Conservation (phyloP, 2,888 invertebrate genomes). For the Aphidius colemani region DNA sequence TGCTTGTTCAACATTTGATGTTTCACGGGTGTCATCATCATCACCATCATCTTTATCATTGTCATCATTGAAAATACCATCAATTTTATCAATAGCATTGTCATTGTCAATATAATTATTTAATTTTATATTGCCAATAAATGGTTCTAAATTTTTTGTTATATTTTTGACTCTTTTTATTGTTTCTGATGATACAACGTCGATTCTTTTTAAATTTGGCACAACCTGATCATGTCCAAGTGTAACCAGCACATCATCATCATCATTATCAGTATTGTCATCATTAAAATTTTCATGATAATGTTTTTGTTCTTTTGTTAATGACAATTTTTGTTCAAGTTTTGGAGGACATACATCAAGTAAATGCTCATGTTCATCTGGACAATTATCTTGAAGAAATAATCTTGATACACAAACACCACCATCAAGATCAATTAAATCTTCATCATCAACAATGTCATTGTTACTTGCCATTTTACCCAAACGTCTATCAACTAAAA, state of each 20-base stretch:
- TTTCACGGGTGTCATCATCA: slow-evolving; percentile 23
- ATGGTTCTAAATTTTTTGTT: slow-evolving; percentile 54
- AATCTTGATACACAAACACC: slow-evolving; percentile 41
- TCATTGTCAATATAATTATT: slow-evolving; percentile 37
- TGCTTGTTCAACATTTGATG: slow-evolving; percentile 38
- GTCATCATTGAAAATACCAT: neutral
- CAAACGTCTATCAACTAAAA: slow-evolving; percentile 6
- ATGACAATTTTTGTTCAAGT: slow-evolving; percentile 53
- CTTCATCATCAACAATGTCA: slow-evolving; percentile 44
- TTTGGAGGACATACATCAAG: slow-evolving; percentile 56
- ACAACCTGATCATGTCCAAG: slow-evolving; percentile 56
- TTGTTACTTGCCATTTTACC: slow-evolving; percentile 44
- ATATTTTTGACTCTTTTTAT: slow-evolving; percentile 55
- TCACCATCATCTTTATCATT: slow-evolving; percentile 32
- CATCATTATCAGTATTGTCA: slow-evolving; percentile 23
- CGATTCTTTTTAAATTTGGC: slow-evolving; percentile 52
- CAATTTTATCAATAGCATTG: slow-evolving; percentile 13
- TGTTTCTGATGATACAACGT: slow-evolving; percentile 56
- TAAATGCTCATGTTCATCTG: slow-evolving; percentile 56
- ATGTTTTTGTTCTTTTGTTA: slow-evolving; percentile 45
- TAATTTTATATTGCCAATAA: too few species aligned
- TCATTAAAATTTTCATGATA: slow-evolving; percentile 27
- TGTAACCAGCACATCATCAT: slow-evolving; percentile 50
- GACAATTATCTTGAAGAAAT: slow-evolving; percentile 38
- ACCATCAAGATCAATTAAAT: slow-evolving; percentile 53